Base-by-base conservation (phyloP, 2,797 vertebrate species). In the Fringilla coelebs region DNA sequence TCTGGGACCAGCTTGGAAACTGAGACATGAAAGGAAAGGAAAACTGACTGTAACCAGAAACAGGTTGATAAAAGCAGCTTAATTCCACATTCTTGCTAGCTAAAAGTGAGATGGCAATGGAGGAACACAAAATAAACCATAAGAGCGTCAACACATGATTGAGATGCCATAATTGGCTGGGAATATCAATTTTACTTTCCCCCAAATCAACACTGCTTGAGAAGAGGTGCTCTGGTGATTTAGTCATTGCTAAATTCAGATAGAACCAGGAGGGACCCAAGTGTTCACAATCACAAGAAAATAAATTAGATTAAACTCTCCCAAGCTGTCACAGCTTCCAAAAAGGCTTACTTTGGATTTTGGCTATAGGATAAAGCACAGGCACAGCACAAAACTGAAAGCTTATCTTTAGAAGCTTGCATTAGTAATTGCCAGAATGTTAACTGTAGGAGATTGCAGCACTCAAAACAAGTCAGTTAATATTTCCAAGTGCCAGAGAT, bases 401-500 rank as follows among this genome's bases (percentile, higher is more conserved):
- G 48, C 80, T 94, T 92, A 93, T 94, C 88, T 94, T 79, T 65
- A 74, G 89, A 68, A 77, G 52, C 52, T 84, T 88, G 79, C 85
- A 70, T 73, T 84, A 57, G 31, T 90, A 94, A 94, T 87, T 94
- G 88, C 79, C 85, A 89, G 84, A 90, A 93, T 62, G 74, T 78
- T 91, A 90, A 94, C 85, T 61, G 80, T 26, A 45, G 89, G 63
- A 91, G 77, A 91, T 21, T 73, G 80, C 65, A 85, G 70, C n/a
- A 29, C 85, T 88, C 57, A 85, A 95, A 94, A 80, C 83, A 94
- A 91, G 85, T 82, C 73, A 79, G 89, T 87, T 91, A 89, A 83
- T 85, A 70, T 91, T 96, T 95, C 67, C 79, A 90, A 82, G 74
- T 77, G 80, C 85, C 88, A 85, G 75, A 94, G 93, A 94, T 95